A percentile compares a stretch with the other conserved stretches of the same genome.
Conservation (phyloP, 2,113 vertebrate species). For the Poecilia latipinna region DNA sequence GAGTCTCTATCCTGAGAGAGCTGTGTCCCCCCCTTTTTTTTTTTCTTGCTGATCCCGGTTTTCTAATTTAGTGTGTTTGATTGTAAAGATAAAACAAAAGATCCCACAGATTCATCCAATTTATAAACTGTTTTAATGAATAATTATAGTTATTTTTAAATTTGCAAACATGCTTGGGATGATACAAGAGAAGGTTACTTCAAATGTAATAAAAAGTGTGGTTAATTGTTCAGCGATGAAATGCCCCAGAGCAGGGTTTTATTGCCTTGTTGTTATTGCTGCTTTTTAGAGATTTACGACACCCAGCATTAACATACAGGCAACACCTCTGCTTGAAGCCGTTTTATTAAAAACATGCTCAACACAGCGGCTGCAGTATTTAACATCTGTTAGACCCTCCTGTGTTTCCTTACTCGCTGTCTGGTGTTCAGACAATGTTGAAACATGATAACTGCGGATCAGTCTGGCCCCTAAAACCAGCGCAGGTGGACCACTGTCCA, state of each 20-base stretch:
- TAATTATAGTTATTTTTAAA: neutral
- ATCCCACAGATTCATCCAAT: neutral
- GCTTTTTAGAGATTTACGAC: slow-evolving; percentile 35
- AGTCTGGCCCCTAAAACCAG: slow-evolving; percentile 30
- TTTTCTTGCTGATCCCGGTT: slow-evolving; percentile 10
- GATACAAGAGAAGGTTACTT: slow-evolving; percentile 21
- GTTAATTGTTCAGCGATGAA: slow-evolving; percentile 48
- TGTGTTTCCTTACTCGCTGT: slow-evolving; percentile 12
- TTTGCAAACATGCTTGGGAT: neutral
- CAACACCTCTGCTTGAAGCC: slow-evolving; percentile 37
- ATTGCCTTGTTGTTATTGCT: slow-evolving; percentile 28
- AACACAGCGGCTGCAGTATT: slow-evolving; percentile 13
- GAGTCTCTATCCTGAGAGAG: slow-evolving; percentile 32
- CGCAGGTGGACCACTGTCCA: slow-evolving; percentile 50
- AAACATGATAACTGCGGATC: slow-evolving; percentile 21
- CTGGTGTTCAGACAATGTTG: slow-evolving; percentile 37
- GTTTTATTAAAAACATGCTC: slow-evolving; percentile 36
- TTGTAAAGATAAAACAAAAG: slow-evolving; percentile 35
- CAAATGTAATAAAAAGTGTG: slow-evolving; percentile 45
- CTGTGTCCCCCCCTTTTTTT: slow-evolving; percentile 26
- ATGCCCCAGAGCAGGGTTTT: slow-evolving; percentile 5
- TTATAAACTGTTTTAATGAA: neutral
- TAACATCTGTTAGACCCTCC: slow-evolving; percentile 37
- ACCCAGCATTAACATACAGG: slow-evolving; percentile 13
- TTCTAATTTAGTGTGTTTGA: slow-evolving; percentile 25